These are phyloP conservation scores for Beroe forskalii DNA, from an alignment of 37 sponge, comb jelly and placozoan species.

Conservation along the genomic window DNA sequence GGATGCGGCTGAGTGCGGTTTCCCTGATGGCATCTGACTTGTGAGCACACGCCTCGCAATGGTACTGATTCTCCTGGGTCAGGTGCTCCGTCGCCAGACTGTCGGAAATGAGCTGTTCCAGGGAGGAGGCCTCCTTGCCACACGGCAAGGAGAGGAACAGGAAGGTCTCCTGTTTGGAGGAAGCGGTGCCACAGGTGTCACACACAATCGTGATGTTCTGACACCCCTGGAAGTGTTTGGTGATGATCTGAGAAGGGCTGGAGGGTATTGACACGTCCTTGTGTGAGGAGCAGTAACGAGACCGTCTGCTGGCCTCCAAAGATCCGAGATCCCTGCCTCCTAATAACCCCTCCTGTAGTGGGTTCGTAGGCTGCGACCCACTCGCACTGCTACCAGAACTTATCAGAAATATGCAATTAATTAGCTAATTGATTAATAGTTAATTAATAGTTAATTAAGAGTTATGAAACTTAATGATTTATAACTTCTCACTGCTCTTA, in stretches of 20 bases:
- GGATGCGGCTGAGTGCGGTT: not conserved
- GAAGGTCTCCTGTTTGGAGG: slow-evolving; percentile 29
- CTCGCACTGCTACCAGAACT: slow-evolving; percentile 16
- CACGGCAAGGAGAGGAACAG: slow-evolving; percentile 46
- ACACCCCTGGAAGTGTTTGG: slow-evolving; percentile 26
- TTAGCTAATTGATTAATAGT: too few relatives aligned
- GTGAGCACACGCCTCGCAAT: not conserved
- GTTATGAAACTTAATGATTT: too few relatives aligned
- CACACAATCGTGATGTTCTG: slow-evolving; percentile 29
- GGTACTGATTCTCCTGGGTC: slow-evolving; percentile 38
- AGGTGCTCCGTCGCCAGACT: slow-evolving; percentile 29
- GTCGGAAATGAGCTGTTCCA: not conserved
- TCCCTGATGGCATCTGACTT: slow-evolving; percentile 32
- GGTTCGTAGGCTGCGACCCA: not conserved
- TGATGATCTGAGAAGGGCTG: slow-evolving; percentile 43
- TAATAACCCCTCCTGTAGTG: slow-evolving; percentile 1
- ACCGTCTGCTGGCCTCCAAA: not conserved
- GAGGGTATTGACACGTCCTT: not conserved
- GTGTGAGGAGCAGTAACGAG: not conserved
- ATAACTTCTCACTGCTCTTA: too few relatives aligned
- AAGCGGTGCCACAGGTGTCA: slow-evolving; percentile 6
- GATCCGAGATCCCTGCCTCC: slow-evolving; percentile 55
- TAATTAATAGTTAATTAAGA: too few relatives aligned
- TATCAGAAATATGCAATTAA: too few relatives aligned
- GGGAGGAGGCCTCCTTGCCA: not conserved